phyloP scores from a whole-genome alignment of 2,113 vertebrate genomes.

The Himantopus leucocephalus region DNA sequence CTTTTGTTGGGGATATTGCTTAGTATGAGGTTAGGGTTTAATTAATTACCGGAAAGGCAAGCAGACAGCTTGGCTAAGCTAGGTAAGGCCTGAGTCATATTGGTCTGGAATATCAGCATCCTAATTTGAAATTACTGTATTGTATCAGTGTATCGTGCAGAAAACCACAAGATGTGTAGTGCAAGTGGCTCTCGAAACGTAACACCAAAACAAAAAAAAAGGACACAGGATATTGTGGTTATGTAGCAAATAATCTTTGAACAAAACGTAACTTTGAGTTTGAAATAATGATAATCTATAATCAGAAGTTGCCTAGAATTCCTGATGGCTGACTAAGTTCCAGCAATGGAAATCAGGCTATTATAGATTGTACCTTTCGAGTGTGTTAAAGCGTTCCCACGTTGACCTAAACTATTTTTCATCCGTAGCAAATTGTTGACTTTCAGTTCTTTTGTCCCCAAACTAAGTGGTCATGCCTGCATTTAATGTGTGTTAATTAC shows the following conservation, averaged over 20 bases:
- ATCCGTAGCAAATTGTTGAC: not conserved
- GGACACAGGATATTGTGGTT: not conserved
- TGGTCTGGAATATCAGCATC: not conserved
- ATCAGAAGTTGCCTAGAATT: not conserved
- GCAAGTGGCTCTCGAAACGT: not conserved
- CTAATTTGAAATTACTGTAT: constrained; percentile 6
- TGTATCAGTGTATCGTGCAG: not conserved
- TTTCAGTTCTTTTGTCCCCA: not conserved
- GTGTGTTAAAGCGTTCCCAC: not conserved
- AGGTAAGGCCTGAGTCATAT: not conserved
- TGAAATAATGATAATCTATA: not conserved
- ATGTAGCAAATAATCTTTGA: not conserved
- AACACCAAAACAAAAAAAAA: not conserved
- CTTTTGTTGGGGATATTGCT: not conserved
- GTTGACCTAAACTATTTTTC: not conserved
- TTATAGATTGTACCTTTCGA: not conserved
- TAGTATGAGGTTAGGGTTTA: not conserved
- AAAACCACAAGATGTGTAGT: not conserved
- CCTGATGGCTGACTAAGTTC: not conserved
- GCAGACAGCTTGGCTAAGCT: not conserved
- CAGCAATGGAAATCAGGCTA: not conserved
- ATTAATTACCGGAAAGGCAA: constrained; percentile 19
- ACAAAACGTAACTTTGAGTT: not conserved
- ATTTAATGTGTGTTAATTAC: constrained; percentile 60
- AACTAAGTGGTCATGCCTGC: not conserved